Evolutionary conservation across 1,140 invertebrate species (phyloP).

Genomic region (Drosophila elegans): DNA sequence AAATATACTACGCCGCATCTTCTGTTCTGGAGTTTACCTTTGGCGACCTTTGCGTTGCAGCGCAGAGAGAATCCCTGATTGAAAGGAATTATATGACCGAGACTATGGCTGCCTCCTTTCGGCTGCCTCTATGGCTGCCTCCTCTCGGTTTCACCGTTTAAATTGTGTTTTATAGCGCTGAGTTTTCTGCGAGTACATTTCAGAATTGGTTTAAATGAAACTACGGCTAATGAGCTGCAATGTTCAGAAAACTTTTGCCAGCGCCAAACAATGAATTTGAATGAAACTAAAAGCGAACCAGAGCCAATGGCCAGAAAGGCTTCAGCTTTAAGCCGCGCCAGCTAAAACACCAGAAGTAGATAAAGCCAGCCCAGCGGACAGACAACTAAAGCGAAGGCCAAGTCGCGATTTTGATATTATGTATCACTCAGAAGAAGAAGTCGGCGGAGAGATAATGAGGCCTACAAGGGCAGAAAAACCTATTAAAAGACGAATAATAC

Average conservation of each 20-base stretch:
- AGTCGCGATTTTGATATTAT: slow-evolving; percentile 41
- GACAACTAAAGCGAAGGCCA: slow-evolving; percentile 49
- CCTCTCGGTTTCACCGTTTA: slow-evolving; percentile 44
- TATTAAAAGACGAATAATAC: background rate
- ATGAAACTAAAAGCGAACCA: slow-evolving; percentile 62
- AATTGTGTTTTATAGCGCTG: slow-evolving; percentile 74
- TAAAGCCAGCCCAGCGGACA: background rate
- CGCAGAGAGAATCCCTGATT: slow-evolving; percentile 53
- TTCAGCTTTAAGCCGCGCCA: slow-evolving; percentile 6
- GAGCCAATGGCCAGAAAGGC: slow-evolving; percentile 27
- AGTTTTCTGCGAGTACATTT: slow-evolving; percentile 45
- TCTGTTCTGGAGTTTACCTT: slow-evolving; percentile 58
- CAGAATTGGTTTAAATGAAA: slow-evolving; percentile 49
- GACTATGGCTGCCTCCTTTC: slow-evolving; percentile 14
- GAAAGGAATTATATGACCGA: slow-evolving; percentile 76
- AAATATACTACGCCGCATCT: slow-evolving; percentile 63
- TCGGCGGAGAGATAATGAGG: slow-evolving; percentile 12
- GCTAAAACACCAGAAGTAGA: slow-evolving; percentile 5
- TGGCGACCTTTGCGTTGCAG: slow-evolving; percentile 58
- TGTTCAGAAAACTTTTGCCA: slow-evolving; percentile 45
- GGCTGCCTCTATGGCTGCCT: slow-evolving; percentile 17
- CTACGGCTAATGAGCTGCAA: slow-evolving; percentile 72
- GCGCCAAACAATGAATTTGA: slow-evolving; percentile 43
- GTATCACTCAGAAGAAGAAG: background rate
- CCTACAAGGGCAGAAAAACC: too few species aligned